phyloP scores from a whole-genome alignment of 2,888 invertebrate genomes.

The Andrena dorsata region DNA sequence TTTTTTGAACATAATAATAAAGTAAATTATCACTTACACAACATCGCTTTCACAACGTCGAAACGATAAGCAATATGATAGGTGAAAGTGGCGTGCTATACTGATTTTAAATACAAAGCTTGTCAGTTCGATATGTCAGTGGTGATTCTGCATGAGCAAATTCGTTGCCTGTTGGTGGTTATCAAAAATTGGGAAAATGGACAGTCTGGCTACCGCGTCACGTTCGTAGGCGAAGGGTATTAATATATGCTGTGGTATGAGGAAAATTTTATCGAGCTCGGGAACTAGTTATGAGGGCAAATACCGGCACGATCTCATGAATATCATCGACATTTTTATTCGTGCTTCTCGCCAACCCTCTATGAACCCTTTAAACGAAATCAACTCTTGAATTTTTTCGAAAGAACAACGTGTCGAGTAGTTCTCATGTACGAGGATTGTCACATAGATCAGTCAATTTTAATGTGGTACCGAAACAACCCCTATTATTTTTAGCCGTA shows the following conservation, averaged over 20 bases:
- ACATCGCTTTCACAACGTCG: too few species aligned
- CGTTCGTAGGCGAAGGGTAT: slow-evolving; percentile 44
- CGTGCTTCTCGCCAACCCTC: background rate
- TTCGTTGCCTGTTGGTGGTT: background rate
- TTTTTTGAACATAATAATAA: too few species aligned
- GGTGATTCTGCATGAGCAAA: background rate
- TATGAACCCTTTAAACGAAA: background rate
- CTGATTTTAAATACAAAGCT: too few species aligned
- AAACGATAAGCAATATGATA: too few species aligned
- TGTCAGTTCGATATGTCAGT: too few species aligned
- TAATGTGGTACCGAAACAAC: background rate
- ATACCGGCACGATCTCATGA: slow-evolving; percentile 54
- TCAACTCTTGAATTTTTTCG: background rate
- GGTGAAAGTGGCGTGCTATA: too few species aligned
- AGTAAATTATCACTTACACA: too few species aligned
- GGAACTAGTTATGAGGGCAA: slow-evolving; percentile 66
- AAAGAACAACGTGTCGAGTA: background rate
- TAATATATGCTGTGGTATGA: slow-evolving; percentile 66
- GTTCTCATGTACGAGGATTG: background rate
- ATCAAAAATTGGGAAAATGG: background rate
- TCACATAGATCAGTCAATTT: background rate
- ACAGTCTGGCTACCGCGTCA: background rate
- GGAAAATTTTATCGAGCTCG: slow-evolving; percentile 64
- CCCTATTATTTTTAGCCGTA: too few species aligned
- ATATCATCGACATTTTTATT: slow-evolving; percentile 52